These are phyloP conservation scores for Dastarcus helophoroides DNA, from an alignment of 2,888 invertebrate species.

Conservation along the genomic window DNA sequence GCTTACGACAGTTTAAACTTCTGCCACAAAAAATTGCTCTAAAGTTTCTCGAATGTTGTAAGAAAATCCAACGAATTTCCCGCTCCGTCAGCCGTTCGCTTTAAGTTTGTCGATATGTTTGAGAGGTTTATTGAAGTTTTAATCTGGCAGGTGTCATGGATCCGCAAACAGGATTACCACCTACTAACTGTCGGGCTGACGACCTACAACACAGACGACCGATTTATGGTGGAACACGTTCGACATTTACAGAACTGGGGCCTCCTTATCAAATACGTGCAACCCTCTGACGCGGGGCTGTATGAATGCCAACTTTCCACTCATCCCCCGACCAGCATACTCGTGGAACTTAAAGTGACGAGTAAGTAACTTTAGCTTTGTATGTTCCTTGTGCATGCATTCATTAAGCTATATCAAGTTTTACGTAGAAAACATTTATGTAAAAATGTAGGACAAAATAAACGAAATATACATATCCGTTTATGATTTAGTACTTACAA, in stretches of 20 bases:
- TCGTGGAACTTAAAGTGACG: constrained; percentile 61
- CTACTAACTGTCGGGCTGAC: constrained; percentile 55
- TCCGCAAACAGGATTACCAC: constrained; percentile 56
- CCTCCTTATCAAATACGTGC: constrained; percentile 57
- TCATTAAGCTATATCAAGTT: too few relatives aligned
- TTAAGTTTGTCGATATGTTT: too few relatives aligned
- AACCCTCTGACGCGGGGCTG: constrained; percentile 57
- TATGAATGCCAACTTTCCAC: constrained; percentile 77
- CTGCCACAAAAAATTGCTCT: too few relatives aligned
- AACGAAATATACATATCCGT: too few relatives aligned
- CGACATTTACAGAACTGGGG: constrained; percentile 53
- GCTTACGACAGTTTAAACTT: too few relatives aligned
- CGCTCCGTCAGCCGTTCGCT: too few relatives aligned
- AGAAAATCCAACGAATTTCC: too few relatives aligned
- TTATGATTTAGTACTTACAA: too few relatives aligned
- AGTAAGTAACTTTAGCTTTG: constrained; percentile 56
- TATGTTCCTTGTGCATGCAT: not conserved
- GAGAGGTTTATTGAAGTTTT: constrained; percentile 4
- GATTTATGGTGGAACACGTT: constrained; percentile 53
- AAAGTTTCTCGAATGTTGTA: too few relatives aligned
- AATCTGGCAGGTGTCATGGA: constrained; percentile 52
- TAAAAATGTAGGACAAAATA: too few relatives aligned
- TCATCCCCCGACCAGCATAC: constrained; percentile 64
- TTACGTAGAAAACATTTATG: too few relatives aligned
- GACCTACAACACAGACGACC: constrained; percentile 56